A percentile compares a stretch with the other conserved stretches of the same genome.
phyloP scores from a whole-genome alignment of 2,113 vertebrate genomes.

The Phoenicopterus ruber region DNA sequence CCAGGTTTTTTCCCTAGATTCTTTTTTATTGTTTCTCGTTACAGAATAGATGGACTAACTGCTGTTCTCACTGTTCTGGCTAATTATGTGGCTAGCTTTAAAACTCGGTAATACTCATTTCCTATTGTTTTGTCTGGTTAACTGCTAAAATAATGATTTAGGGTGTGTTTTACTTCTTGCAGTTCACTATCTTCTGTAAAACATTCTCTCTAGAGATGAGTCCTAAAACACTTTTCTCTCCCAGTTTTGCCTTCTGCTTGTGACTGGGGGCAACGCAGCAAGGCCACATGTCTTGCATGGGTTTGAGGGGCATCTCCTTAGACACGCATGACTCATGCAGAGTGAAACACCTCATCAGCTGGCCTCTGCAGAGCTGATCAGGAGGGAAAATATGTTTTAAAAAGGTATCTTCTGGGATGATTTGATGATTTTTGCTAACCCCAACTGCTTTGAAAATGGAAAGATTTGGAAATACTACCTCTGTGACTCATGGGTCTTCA shows the following conservation, averaged over 20 bases:
- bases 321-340: not conserved
- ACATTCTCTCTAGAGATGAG: not conserved
- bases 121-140: not conserved
- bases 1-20: not conserved
- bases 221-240: not conserved
- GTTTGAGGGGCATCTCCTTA: not conserved
- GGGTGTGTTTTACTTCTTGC: not conserved
- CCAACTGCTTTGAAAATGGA: not conserved
- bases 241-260: not conserved
- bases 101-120: not conserved
- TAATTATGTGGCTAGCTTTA: not conserved
- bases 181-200: not conserved
- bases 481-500: not conserved
- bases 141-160: not conserved
- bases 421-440: not conserved
- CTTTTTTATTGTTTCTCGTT: not conserved
- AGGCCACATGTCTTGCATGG: accelerated
- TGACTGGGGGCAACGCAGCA: not conserved
- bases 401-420: not conserved
- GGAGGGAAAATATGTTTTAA: not conserved
- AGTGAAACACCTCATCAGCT: not conserved
- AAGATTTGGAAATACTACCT: not conserved
- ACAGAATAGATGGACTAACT: not conserved
- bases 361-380: not conserved
- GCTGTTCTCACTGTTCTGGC: not conserved